phyloP scores from a whole-genome alignment of 2,888 invertebrate species.

The Rhopalosiphum nymphaeae region DNA sequence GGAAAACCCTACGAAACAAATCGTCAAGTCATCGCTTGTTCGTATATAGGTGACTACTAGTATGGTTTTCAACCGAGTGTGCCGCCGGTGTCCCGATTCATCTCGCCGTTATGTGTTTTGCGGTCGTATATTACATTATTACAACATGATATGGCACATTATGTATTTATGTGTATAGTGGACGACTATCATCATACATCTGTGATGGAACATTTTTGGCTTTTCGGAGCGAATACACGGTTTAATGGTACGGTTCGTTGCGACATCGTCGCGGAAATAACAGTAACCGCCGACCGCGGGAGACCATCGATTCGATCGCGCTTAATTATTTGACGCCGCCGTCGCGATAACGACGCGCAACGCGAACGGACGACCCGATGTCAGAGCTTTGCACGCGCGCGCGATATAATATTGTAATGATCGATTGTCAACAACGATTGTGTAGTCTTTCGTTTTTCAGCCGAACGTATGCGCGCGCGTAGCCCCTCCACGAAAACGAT shows the following conservation, averaged over 20 bases:
- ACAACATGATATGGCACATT: neutral
- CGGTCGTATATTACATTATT: neutral
- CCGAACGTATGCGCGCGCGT: too few relatives aligned
- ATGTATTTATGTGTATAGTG: too few relatives aligned
- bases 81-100: neutral
- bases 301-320: too few relatives aligned
- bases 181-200: neutral
- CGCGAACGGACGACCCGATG: too few relatives aligned
- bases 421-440: too few relatives aligned
- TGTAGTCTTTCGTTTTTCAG: too few relatives aligned
- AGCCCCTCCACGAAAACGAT: too few relatives aligned
- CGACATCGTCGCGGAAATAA: neutral
- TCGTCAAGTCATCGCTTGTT: neutral
- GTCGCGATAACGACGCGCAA: too few relatives aligned
- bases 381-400: too few relatives aligned
- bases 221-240: neutral
- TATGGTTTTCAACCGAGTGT: neutral
- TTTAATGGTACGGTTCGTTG: neutral
- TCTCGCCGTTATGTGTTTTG: neutral
- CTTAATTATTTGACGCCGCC: too few relatives aligned
- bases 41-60: neutral
- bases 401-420: too few relatives aligned
- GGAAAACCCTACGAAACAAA: neutral
- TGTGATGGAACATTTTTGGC: neutral
- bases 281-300: too few relatives aligned